Evolutionary conservation across 1,140 invertebrate species (phyloP).

Genomic region (Drosophila carrolli): DNA sequence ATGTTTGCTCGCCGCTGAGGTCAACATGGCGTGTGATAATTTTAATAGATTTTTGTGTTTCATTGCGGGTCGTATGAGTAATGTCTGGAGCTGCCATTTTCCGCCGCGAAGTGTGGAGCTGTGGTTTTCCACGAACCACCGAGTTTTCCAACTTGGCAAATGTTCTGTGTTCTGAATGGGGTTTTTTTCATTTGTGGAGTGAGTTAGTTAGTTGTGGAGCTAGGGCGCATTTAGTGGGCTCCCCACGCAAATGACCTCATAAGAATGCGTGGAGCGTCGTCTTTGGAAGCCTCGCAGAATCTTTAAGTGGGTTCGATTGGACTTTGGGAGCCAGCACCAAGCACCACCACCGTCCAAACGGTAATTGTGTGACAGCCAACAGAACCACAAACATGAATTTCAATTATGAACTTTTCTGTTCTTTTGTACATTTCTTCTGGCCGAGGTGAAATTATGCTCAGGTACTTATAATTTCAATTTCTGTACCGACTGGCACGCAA

Average conservation of each 20-base stretch:
- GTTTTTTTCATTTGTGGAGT: neutral
- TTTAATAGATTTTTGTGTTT: conserved; percentile 73
- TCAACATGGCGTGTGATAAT: conserved; percentile 81
- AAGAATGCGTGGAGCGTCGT: conserved; percentile 75
- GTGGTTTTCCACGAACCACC: conserved; percentile 67
- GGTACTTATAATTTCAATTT: conserved; percentile 56
- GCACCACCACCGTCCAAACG: conserved; percentile 30
- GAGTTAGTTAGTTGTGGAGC: conserved; percentile 5
- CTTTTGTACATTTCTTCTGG: conserved; percentile 70
- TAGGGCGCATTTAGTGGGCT: conserved; percentile 76
- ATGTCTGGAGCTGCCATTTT: conserved; percentile 51
- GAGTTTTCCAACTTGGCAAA: conserved; percentile 52
- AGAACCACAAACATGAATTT: conserved; percentile 73
- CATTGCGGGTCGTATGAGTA: conserved; percentile 65
- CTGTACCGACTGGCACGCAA: conserved; percentile 60
- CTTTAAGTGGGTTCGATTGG: conserved; percentile 72
- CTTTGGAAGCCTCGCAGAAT: conserved; percentile 61
- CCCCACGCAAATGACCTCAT: conserved; percentile 82
- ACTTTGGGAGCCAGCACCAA: conserved; percentile 27
- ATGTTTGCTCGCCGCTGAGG: conserved; percentile 72
- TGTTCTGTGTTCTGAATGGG: conserved; percentile 7
- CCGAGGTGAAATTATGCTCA: conserved; percentile 65
- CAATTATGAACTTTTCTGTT: conserved; percentile 78
- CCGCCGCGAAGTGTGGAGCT: conserved; percentile 4
- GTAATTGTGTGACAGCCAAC: conserved; percentile 49